A percentile compares a stretch with the other conserved stretches of the same genome.
Conservation (phyloP, 2,113 vertebrate species). For the Pongo abelii region DNA sequence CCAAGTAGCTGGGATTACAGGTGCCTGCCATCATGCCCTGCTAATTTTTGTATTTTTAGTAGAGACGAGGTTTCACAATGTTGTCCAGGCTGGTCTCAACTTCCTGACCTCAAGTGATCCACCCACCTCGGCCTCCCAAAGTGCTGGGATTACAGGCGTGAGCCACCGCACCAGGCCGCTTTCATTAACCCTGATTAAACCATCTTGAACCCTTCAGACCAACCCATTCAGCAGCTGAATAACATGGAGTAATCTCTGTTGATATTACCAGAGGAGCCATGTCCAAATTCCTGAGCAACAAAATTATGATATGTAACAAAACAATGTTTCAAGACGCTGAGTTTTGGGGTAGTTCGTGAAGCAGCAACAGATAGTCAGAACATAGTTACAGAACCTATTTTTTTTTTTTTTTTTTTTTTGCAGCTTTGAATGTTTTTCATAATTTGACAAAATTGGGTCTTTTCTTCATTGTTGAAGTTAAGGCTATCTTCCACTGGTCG, state of each 20-base stretch:
- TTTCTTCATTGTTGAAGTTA: neutral
- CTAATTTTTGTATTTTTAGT: neutral
- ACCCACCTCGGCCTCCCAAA: neutral
- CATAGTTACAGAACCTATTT: neutral
- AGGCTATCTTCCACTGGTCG: neutral
- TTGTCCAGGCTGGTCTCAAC: neutral
- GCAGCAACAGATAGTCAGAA: neutral
- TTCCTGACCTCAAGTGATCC: neutral
- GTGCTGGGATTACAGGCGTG: neutral
- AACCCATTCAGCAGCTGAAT: neutral
- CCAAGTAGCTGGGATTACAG: neutral
- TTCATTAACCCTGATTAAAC: neutral
- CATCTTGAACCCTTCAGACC: neutral
- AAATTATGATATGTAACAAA: neutral
- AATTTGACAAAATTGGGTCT: conserved; percentile 28
- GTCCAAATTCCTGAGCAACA: neutral
- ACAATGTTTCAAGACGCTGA: neutral
- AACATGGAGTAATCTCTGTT: neutral
- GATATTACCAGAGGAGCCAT: neutral
- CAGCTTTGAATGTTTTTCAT: neutral
- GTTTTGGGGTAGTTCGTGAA: neutral
- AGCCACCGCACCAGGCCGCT: neutral
- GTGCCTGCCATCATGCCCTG: neutral
- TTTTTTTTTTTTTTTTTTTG: neutral
- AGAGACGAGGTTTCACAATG: neutral